Evolutionary conservation across 2,113 vertebrate genomes (phyloP).

Genomic region (Lonchura striata): DNA sequence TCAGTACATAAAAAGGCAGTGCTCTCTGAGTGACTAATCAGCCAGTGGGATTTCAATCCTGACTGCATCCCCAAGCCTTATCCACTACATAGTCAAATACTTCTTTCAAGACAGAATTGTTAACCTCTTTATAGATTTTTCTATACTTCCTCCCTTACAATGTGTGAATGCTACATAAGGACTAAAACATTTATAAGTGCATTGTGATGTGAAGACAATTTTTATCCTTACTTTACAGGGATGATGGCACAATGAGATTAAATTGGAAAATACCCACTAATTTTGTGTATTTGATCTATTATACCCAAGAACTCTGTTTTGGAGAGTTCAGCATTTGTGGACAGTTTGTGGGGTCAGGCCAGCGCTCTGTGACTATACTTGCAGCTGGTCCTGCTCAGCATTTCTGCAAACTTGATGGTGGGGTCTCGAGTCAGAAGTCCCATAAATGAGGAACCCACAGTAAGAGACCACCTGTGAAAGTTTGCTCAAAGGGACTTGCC

Average conservation of each 20-base stretch:
- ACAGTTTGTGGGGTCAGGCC: not conserved
- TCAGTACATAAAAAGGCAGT: not conserved
- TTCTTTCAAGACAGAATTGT: not conserved
- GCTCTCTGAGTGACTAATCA: not conserved
- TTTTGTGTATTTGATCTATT: not conserved
- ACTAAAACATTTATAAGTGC: not conserved
- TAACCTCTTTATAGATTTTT: not conserved
- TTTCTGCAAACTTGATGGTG: conserved; percentile 6
- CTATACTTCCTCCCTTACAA: not conserved
- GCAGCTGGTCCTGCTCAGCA: conserved; percentile 29
- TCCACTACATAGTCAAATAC: not conserved
- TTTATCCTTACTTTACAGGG: not conserved
- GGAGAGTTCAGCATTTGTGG: not conserved
- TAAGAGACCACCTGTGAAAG: conserved; percentile 49
- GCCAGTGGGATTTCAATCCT: not conserved
- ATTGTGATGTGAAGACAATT: not conserved
- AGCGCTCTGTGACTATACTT: not conserved
- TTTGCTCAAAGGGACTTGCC: conserved; percentile 61
- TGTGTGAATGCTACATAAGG: not conserved
- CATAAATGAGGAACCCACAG: conserved; percentile 48
- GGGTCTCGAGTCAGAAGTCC: not conserved
- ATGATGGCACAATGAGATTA: not conserved
- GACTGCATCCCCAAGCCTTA: not conserved
- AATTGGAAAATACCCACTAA: not conserved
- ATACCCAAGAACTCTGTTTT: not conserved